Evolutionary conservation across 2,113 vertebrate genomes (phyloP), one percentile per base, ranked within the genome.

Genomic region (Pongo pygmaeus): DNA sequence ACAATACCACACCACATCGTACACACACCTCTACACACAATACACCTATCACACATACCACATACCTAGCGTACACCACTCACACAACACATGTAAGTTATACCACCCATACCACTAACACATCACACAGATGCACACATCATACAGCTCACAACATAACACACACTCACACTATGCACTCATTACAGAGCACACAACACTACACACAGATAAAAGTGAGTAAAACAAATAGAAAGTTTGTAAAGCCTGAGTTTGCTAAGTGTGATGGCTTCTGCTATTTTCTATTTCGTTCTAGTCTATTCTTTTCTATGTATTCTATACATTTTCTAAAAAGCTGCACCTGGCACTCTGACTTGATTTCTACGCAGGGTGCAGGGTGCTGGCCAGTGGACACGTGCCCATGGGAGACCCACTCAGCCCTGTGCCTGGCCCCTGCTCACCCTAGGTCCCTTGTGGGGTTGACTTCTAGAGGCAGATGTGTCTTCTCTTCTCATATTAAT

Each of bases 191-290:
- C 40, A 14, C 13, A 20, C 70, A 32, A 16, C 27, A 4, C 40
- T 1, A 6, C 52, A 40, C 18, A 12, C 13, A 32, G 2, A 27
- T 0, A 4, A 38, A 64, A 8, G 4, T 25, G 18, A 61, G 46
- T 20, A 4, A 6, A 6, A 43, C 32, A 38, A 38, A 0, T 0
- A 20, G 1, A 27, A 75, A 18, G 8, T 17, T 1, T 1, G 0
- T 10, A 0, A 14, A 2, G 4, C 4, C 50, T 55, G 18, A n/a
- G 35, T 27, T 18, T 50, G 6, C 48, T 35, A 8, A 8, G 18
- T 12, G 48, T 32, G 8, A 8, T 22, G 55, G 22, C 12, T 11
- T 86, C 57, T 20, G 18, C 4, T 3, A 5, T 12, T n/a, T 80
- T 8, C 50, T 6, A 3, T 30, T 69, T 64, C 27, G 1, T 46